Percentiles rank a stretch among this genome's conserved stretches.
Conservation (phyloP, 1,140 invertebrate genomes). For the Microplitis demolitor region DNA sequence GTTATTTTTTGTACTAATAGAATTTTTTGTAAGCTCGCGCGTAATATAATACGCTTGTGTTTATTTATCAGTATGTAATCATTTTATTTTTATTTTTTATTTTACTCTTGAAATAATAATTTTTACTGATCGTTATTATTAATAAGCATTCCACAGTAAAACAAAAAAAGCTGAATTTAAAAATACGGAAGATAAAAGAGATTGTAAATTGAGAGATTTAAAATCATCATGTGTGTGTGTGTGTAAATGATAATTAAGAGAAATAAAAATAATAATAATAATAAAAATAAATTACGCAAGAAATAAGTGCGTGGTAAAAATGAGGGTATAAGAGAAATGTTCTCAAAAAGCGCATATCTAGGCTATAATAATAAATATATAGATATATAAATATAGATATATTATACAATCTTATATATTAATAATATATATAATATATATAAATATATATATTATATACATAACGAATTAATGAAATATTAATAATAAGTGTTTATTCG, state of each 20-base stretch:
- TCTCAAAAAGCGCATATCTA: not conserved
- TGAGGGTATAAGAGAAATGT: not conserved
- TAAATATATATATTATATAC: slow-evolving; percentile 19
- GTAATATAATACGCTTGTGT: too few relatives aligned
- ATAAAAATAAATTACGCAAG: not conserved
- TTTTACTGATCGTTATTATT: too few relatives aligned
- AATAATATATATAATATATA: slow-evolving; percentile 14
- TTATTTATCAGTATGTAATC: too few relatives aligned
- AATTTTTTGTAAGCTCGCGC: too few relatives aligned
- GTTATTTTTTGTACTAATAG: too few relatives aligned
- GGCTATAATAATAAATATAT: not conserved
- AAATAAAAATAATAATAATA: not conserved
- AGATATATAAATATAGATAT: not conserved
- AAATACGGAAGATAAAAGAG: too few relatives aligned
- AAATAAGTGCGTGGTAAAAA: not conserved
- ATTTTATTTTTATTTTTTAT: too few relatives aligned
- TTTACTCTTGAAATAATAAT: too few relatives aligned
- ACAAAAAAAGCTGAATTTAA: too few relatives aligned
- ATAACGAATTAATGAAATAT: slow-evolving; percentile 43
- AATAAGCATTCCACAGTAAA: too few relatives aligned
- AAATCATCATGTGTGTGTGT: too few relatives aligned
- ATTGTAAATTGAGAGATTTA: too few relatives aligned
- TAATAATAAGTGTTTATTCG: slow-evolving; percentile 59
- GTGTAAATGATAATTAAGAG: not conserved
- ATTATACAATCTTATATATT: not conserved